Evolutionary conservation across 2,888 invertebrate species (phyloP), one percentile per base, ranked within the genome.

Genomic region (Andrena flavipes): DNA sequence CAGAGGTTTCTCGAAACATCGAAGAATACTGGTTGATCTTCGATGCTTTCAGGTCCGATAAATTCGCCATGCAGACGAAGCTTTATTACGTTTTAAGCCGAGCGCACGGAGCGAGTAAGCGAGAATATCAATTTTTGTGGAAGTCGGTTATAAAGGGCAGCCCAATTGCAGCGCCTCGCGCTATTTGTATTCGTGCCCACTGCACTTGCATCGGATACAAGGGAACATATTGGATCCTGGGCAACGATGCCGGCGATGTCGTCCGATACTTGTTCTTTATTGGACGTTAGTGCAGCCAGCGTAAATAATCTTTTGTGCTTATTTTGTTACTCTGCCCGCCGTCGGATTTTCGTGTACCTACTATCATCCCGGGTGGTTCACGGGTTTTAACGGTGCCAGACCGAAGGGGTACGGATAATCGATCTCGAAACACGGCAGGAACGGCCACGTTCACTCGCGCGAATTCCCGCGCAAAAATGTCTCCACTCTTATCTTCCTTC

Each of bases 301-400:
- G 86, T 86, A 86, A 89, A 84, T 87, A 86, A 88, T 88, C 88
- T 80, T 76, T 82, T 86, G 85, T 85, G 85, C 81, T 88, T 78
- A 88, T 85, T 89, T 89, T 89, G 86, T 89, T 86, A 88, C 78
- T 64, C 69, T 59, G 74, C 30, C 78, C 75, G 76, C 56, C 67
- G 67, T 73, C 76, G 74, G 72, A 69, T 76, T 81, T 85, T 84
- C 73, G 75, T 75, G 65, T 76, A 20, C 60, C 42, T 16, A 16
- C 65, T 63, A 80, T 85, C 80, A 82, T 83, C 76, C 69, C 5
- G 10, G 48, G 67, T n/a, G 65, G 23, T 10, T 10, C 29, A 20
- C n/a, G 75, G 48, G 48, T 79, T 78, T 71, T 62, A 67, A 42
- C 20, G 49, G 65, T 35, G 29, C 60, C 26, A 49, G 23, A 29